Evolutionary conservation across 1,140 invertebrate genomes (phyloP).

Genomic region (Heterodera schachtii): DNA sequence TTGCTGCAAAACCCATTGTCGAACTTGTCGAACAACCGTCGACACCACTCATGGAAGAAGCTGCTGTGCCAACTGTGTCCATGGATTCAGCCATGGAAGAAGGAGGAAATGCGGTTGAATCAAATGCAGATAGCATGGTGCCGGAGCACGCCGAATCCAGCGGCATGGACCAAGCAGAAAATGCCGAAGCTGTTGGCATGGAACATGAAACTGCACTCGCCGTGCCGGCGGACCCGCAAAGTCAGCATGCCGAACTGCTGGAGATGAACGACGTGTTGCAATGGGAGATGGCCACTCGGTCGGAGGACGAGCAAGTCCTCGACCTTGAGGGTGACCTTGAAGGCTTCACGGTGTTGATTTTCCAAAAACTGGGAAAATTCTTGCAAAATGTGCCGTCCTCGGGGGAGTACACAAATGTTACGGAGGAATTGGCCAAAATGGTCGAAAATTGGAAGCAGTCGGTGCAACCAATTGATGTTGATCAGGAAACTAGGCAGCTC

Average conservation of each 20-base stretch:
- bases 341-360: neutral
- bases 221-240: neutral
- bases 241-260: neutral
- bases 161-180: too few relatives aligned
- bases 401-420: neutral
- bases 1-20: too few relatives aligned
- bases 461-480: neutral
- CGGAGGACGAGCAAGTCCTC: neutral
- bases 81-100: too few relatives aligned
- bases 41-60: too few relatives aligned
- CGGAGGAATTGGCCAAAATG: neutral
- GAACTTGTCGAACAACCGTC: too few relatives aligned
- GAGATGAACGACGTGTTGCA: neutral
- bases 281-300: neutral
- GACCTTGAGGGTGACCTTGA: neutral
- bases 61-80: too few relatives aligned
- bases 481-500: neutral
- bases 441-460: neutral
- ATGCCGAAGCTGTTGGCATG: too few relatives aligned
- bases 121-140: too few relatives aligned
- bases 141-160: too few relatives aligned
- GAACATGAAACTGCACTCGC: too few relatives aligned
- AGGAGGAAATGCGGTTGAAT: too few relatives aligned
- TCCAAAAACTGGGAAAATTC: neutral
- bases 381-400: neutral